A percentile compares a stretch with the other conserved stretches of the same genome.
phyloP scores from a whole-genome alignment of 1,140 invertebrate species.

The Oryzaephilus surinamensis region DNA sequence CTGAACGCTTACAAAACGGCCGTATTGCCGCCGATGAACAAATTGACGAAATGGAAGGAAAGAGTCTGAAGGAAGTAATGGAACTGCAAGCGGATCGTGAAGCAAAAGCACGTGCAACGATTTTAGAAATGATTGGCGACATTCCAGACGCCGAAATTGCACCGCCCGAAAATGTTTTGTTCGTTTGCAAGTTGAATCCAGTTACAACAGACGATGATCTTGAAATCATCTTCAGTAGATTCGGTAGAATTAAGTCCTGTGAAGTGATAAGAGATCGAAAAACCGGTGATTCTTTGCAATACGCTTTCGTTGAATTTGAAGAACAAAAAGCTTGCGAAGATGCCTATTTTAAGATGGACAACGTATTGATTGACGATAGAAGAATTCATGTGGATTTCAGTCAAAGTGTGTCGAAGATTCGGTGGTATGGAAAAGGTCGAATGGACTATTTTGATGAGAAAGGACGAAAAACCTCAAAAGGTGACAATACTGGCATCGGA shows the following conservation, averaged over 20 bases:
- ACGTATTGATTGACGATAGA: conserved; percentile 96
- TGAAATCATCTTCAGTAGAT: conserved; percentile 95
- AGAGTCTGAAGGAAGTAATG: conserved; percentile 69
- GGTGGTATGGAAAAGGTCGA: conserved; percentile 76
- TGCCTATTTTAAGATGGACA: conserved; percentile 99
- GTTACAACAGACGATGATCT: conserved; percentile 96
- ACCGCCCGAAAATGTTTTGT: conserved; percentile 97
- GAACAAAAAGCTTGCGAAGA: conserved; percentile 92
- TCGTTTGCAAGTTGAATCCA: conserved; percentile 99
- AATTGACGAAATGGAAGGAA: conserved; percentile 83
- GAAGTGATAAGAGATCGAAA: conserved; percentile 95
- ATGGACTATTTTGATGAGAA: conserved; percentile 44
- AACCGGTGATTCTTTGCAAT: conserved; percentile 91
- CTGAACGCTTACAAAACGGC: conserved; percentile 68
- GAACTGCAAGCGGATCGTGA: conserved; percentile 87
- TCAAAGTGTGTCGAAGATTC: conserved; percentile 91
- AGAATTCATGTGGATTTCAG: conserved; percentile 99
- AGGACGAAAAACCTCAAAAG: conserved; percentile 11
- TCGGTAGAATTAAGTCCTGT: conserved; percentile 89
- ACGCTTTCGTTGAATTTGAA: conserved; percentile 98
- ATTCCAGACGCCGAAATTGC: conserved; percentile 93
- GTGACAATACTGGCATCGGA: conserved; percentile 15
- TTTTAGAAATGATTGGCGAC: conserved; percentile 98
- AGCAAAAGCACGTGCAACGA: conserved; percentile 91
- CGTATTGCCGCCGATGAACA: conserved; percentile 91